Base-by-base conservation (phyloP, 2,797 vertebrate species). In the Helarctos malayanus region DNA sequence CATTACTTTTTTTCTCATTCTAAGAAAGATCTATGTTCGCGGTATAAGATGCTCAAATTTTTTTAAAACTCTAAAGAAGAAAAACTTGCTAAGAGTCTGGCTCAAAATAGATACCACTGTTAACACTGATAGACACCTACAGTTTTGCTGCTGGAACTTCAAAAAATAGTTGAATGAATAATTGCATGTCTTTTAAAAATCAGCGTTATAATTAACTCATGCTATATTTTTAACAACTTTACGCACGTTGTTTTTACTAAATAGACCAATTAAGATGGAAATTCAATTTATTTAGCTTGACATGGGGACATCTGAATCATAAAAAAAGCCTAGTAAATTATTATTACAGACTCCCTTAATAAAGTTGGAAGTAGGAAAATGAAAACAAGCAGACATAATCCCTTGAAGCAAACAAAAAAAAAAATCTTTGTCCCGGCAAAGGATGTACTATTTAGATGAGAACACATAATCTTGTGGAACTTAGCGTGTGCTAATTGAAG, bases 211-310 rank as follows among this genome's bases (percentile, higher is more conserved):
- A 78, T n/a, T 45, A 10, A 84, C 29, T 16, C 21, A 19, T 27
- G 23, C 25, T 59, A 2, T 71, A 89, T 95, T 95, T 94, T 89
- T 76, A 76, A 94, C 27, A 91, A 63, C 25, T 88, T 56, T 57
- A 41, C 32, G 27, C 10, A 65, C 47, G 29, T 95, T 76, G 29
- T 89, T 94, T 87, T 41, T 57, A 73, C n/a, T n/a, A 91, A 91
- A 35, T 68, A 47, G 63, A 1, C 38, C 80, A 71, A 41, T 97
- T 71, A 93, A 71, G 59, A 54, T 61, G 47, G 57, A 65, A 84
- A 95, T 93, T 93, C 32, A 94, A 21, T 84, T 89, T 92, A 89
- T 84, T 95, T 93, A 84, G 71, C 81, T 90, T 73, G 63, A 90
- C 63, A 45, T 61, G 69, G 29, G 47, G 84, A 75, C 56, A 90